Percentiles rank a stretch among this genome's conserved stretches.
phyloP scores from a whole-genome alignment of 2,113 vertebrate species.

The Labeo rohita region DNA sequence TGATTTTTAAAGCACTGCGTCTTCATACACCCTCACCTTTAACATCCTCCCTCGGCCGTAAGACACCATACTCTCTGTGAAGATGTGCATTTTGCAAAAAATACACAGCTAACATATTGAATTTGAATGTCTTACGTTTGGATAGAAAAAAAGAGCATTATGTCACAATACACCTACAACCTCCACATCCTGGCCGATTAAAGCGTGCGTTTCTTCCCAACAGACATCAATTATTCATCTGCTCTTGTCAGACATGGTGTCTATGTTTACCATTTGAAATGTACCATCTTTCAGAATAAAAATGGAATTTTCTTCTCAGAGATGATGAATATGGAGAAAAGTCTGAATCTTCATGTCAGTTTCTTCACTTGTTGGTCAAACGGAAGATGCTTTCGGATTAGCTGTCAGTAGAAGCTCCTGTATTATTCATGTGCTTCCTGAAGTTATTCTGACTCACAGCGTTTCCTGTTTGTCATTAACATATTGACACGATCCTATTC shows the following conservation, averaged over 20 bases:
- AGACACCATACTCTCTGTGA: not conserved
- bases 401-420: not conserved
- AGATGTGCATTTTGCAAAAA: not conserved
- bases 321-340: not conserved
- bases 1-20: not conserved
- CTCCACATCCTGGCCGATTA: not conserved
- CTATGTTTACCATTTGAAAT: not conserved
- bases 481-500: not conserved
- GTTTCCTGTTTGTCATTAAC: not conserved
- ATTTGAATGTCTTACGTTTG: not conserved
- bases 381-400: not conserved
- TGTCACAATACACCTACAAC: not conserved
- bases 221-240: conserved; percentile 8
- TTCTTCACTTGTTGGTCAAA: not conserved
- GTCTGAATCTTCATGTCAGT: not conserved
- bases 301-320: not conserved
- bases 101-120: not conserved
- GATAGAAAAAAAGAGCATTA: no score
- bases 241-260: not conserved
- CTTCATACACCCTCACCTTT: not conserved
- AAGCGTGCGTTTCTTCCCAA: not conserved
- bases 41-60: no score
- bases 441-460: conserved; percentile 17
- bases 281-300: not conserved
- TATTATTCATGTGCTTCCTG: conserved; percentile 10